These are phyloP conservation scores for Heliopora coerulea DNA, from an alignment of 92 coral and sea anemone genomes.

Conservation along the genomic window DNA sequence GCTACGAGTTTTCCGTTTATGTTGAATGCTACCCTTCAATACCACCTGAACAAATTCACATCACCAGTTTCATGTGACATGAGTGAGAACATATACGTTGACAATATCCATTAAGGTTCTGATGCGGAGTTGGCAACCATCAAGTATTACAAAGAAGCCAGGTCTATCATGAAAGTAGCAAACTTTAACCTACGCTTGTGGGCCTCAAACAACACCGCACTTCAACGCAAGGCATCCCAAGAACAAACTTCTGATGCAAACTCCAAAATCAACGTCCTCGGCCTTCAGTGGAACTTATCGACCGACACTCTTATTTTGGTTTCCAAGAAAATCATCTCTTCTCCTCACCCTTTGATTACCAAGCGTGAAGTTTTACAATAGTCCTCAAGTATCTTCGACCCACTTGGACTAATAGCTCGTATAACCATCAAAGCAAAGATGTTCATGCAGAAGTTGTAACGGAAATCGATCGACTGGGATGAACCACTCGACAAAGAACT, in stretches of 20 bases:
- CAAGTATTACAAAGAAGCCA: conserved; percentile 43
- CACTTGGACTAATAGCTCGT: conserved; percentile 32
- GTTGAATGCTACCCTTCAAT: conserved; percentile 53
- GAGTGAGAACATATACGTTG: background rate
- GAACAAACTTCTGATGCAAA: conserved; percentile 18
- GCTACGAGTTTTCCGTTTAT: conserved; percentile 54
- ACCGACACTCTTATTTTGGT: conserved; percentile 29
- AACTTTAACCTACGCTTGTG: no score
- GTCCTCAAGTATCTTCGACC: conserved; percentile 41
- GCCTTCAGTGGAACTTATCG: conserved; percentile 33
- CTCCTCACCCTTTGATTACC: background rate
- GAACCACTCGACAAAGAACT: no score
- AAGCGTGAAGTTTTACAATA: conserved; percentile 40
- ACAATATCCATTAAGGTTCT: background rate
- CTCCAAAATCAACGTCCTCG: conserved; percentile 25
- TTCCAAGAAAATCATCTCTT: conserved; percentile 1
- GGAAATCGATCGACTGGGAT: no score
- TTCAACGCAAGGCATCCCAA: conserved; percentile 1
- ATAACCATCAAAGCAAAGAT: conserved; percentile 43
- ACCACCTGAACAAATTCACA: conserved; percentile 42
- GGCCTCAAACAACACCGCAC: conserved; percentile 41
- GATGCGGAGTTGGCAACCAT: conserved; percentile 29
- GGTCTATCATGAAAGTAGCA: no score
- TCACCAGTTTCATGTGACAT: background rate
- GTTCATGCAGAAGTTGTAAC: conserved; percentile 60